Evolutionary conservation across 92 coral and sea anemone genomes (phyloP), one percentile per base, ranked within the genome.

Genomic region (Porites divaricata): DNA sequence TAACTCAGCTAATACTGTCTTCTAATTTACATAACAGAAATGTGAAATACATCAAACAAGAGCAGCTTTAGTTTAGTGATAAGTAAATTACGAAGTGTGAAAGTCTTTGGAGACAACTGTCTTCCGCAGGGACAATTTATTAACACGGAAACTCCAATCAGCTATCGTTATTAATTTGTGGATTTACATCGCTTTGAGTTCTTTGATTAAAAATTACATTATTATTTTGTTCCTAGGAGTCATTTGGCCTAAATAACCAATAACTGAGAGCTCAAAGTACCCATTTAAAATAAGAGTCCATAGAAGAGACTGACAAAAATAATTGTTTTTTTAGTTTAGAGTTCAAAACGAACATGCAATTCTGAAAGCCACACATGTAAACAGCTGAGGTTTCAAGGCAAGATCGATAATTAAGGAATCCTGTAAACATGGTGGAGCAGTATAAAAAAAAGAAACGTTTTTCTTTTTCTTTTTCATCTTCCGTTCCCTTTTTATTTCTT

Each of bases 251-350:
- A 61, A 79, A 79, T 57, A 48, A n/a, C 63, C 74, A 35, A 35
- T 35, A 80, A 64, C 75, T 56, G 70, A 57, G 51, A 79, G 21
- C 71, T 69, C 70, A 69, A 75, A 86, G 74, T 80, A 72, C 84
- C 51, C 59, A 17, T 19, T 62, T 61, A 65, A 67, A 72, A 65
- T 26, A 53, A 65, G 63, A 73, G 45, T 49, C 22, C 24, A 11
- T 16, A 61, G 53, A 49, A 49, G 21, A 54, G 17, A 56, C 35
- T 14, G 15, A 53, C 58, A 41, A 14, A 66, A 16, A 22, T 49
- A 59, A 15, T 12, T 6, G 20, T 11, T 49, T 45, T 35, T 1
- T 54, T 14, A 19, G 23, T 77, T 8, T 26, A 48, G 24, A n/a
- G n/a, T n/a, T n/a, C 1, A 8, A 64, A 26, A 49, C 7, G 45